Base-by-base conservation (phyloP, 2,113 vertebrate genomes). In the Orycteropus afer region DNA sequence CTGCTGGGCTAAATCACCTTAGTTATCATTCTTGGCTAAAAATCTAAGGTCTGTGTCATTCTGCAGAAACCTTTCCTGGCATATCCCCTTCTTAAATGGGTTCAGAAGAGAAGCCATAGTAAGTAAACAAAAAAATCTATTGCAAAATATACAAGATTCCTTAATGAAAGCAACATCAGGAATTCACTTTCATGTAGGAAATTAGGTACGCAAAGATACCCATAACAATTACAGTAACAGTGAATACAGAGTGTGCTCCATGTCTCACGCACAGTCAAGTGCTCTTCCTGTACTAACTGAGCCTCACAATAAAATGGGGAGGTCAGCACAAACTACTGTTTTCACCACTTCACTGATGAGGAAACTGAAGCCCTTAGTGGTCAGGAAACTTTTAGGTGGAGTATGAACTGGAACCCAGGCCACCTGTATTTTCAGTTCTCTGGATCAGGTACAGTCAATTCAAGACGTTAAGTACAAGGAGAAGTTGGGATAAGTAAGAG, bases 211-310 rank as follows among this genome's bases (percentile, higher is more conserved):
- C 37, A 7, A 22, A 74, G 45, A 27, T 4, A 37, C 86, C 53
- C 42, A 0, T 2, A 3, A 25, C 3, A 4, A 7, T 0, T 3
- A 65, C 0, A 1, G 2, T 1, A 0, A 1, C 0, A 10, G 17
- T 0, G 5, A 3, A 51, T 14, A 1, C 8, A 1, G 22, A 51
- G 65, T 0, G 8, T 63, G 14, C 10, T 4, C 10, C 7, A 3
- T n/a, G 17, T 0, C 42, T 27, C 51, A 12, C 0, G 20, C 4
- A 20, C 25, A 5, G 17, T 27, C 37, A 14, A 23, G 18, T 1
- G n/a, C 34, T 49, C 22, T n/a, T 55, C 77, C 3, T 7, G 0
- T 11, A 8, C 3, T 15, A 69, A 78, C 15, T 25, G 22, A 34
- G 37, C 59, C 57, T 69, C 42, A 2, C 5, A 13, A 1, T 2